These are phyloP conservation scores for Lepetodrilus schrolli DNA, from an alignment of 2,888 invertebrate genomes.

Conservation along the genomic window DNA sequence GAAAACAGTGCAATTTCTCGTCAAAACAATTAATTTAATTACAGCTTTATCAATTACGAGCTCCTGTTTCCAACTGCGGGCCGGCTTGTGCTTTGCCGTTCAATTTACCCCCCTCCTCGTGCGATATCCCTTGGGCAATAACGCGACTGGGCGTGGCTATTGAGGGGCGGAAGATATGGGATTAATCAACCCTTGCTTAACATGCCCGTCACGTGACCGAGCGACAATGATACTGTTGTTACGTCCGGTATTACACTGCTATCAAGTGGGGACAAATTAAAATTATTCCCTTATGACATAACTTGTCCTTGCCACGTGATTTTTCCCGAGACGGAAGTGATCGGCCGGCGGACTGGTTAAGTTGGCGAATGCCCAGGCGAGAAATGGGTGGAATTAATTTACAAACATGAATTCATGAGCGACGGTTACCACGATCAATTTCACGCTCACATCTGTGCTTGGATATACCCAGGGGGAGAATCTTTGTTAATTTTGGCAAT, in stretches of 20 bases:
- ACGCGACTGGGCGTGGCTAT: not conserved
- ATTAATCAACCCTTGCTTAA: constrained; percentile 24
- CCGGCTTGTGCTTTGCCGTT: not conserved
- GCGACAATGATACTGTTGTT: constrained; percentile 17
- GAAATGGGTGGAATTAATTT: constrained; percentile 26
- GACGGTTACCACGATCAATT: constrained; percentile 1
- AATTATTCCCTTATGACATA: constrained; percentile 2
- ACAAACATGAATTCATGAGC: constrained; percentile 32
- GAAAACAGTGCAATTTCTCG: too few relatives aligned
- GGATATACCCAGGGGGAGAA: not conserved
- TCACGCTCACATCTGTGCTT: constrained; percentile 28
- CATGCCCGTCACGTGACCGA: constrained; percentile 19
- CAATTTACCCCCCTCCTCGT: constrained; percentile 23
- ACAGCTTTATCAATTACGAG: not conserved
- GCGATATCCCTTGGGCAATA: not conserved
- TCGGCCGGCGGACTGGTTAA: not conserved
- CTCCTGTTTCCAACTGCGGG: not conserved
- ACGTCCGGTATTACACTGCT: not conserved
- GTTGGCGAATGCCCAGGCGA: too few relatives aligned
- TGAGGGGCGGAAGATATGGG: constrained; percentile 1
- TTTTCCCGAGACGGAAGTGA: not conserved
- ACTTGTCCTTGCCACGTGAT: constrained; percentile 18
- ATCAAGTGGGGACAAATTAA: constrained; percentile 19
- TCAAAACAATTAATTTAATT: constrained; percentile 6
- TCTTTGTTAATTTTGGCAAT: constrained; percentile 2